A percentile compares a stretch with the other conserved stretches of the same genome.
These are phyloP conservation scores for Bathynomus jamesi DNA, from an alignment of 1,140 invertebrate species.

Conservation along the genomic window DNA sequence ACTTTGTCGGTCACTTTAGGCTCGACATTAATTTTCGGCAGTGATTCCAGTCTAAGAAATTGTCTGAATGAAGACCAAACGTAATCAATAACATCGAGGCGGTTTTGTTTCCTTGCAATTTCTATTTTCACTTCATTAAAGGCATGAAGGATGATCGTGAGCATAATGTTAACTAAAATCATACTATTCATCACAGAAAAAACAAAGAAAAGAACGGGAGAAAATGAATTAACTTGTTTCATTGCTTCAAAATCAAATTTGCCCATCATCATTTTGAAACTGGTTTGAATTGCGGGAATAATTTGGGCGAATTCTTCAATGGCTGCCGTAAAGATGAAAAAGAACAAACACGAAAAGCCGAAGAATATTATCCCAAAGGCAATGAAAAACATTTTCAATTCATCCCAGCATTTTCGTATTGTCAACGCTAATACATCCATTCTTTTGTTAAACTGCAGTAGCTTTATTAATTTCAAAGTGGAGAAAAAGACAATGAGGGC, in stretches of 20 bases:
- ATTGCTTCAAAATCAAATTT: slow-evolving; percentile 45
- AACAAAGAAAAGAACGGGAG: slow-evolving; percentile 49
- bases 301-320: slow-evolving; percentile 23
- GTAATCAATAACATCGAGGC: slow-evolving; percentile 27
- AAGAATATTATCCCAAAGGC: slow-evolving; percentile 30
- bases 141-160: slow-evolving; percentile 51
- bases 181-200: slow-evolving; percentile 50
- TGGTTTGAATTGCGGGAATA: slow-evolving; percentile 17
- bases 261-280: slow-evolving; percentile 33
- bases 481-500: slow-evolving; percentile 25
- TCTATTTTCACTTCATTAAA: slow-evolving; percentile 43
- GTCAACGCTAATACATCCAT: slow-evolving; percentile 27
- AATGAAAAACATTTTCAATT: slow-evolving; percentile 27
- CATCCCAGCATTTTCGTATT: slow-evolving; percentile 25
- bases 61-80: slow-evolving; percentile 6
- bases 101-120: slow-evolving; percentile 16
- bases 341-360: slow-evolving; percentile 26
- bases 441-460: slow-evolving; percentile 34
- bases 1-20: not conserved
- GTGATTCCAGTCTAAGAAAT: slow-evolving; percentile 1
- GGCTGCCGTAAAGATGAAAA: slow-evolving; percentile 16
- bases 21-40: not conserved
- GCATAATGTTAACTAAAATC: slow-evolving; percentile 52
- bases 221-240: slow-evolving; percentile 43
- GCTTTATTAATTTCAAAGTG: slow-evolving; percentile 28